Evolutionary conservation across 1,140 invertebrate genomes (phyloP).

Genomic region (Vollenhovia emeryi): DNA sequence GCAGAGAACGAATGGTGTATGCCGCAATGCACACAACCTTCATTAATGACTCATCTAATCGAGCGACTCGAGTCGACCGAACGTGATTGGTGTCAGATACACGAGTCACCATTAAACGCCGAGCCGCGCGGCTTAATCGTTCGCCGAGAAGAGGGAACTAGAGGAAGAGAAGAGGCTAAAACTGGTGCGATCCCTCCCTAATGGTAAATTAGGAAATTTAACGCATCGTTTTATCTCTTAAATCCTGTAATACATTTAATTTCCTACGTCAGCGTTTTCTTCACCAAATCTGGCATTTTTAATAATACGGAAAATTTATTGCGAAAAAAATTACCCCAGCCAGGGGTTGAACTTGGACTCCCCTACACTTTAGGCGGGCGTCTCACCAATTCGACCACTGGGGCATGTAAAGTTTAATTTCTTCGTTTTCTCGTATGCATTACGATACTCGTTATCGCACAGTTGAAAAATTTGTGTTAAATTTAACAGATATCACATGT

Average conservation of each 20-base stretch:
- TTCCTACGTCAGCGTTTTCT: too few species aligned
- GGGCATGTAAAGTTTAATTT: too few species aligned
- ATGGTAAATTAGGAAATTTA: neutral
- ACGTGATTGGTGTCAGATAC: slow-evolving; percentile 60
- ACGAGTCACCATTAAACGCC: slow-evolving; percentile 61
- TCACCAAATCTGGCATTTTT: too few species aligned
- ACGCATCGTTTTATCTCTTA: neutral
- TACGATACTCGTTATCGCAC: neutral
- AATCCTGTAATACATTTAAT: slow-evolving; percentile 27
- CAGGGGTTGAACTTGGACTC: too few species aligned
- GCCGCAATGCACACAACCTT: slow-evolving; percentile 72
- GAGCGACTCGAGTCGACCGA: slow-evolving; percentile 30
- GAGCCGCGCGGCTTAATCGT: slow-evolving; percentile 24
- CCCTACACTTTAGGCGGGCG: too few species aligned
- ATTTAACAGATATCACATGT: too few species aligned
- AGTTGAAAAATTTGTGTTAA: too few species aligned
- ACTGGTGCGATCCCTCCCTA: neutral
- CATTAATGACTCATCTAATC: slow-evolving; percentile 77
- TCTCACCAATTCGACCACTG: too few species aligned
- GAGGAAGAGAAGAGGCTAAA: neutral
- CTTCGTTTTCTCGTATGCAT: neutral
- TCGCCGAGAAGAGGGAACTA: neutral
- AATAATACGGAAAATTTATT: too few species aligned
- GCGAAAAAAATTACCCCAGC: too few species aligned
- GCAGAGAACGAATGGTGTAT: slow-evolving; percentile 53